Evolutionary conservation across 92 coral and sea anemone genomes (phyloP).

Genomic region (Plumapathes pennacea): DNA sequence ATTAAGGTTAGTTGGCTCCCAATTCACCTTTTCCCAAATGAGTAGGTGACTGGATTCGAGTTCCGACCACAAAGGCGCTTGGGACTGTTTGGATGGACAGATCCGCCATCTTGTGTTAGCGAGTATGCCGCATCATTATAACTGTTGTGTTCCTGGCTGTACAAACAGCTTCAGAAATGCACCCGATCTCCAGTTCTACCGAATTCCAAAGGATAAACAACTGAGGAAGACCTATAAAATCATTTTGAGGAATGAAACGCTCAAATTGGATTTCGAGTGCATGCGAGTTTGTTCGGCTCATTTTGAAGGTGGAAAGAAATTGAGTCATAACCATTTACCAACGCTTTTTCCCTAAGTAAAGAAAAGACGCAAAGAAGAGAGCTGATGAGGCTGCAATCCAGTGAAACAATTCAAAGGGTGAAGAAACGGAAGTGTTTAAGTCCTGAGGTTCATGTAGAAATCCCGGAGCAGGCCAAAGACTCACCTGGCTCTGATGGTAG

Average conservation of each 20-base stretch:
- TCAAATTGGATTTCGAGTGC: constrained; percentile 22
- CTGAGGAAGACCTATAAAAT: constrained; percentile 29
- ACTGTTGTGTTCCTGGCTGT: constrained; percentile 52
- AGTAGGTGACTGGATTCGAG: too few relatives aligned
- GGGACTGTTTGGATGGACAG: too few relatives aligned
- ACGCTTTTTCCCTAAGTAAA: constrained; percentile 43
- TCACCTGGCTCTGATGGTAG: too few relatives aligned
- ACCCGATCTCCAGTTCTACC: constrained; percentile 23
- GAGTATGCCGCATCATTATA: constrained; percentile 28
- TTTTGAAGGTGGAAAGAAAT: constrained; percentile 41
- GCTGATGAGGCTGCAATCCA: constrained; percentile 1
- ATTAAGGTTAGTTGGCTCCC: too few relatives aligned
- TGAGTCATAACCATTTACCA: constrained; percentile 38
- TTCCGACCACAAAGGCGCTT: too few relatives aligned
- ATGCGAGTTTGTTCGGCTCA: constrained; percentile 49
- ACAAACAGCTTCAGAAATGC: constrained; percentile 38
- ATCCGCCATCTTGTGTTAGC: too few relatives aligned
- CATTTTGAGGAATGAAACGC: constrained; percentile 31
- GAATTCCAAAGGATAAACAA: constrained; percentile 35
- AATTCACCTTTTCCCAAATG: too few relatives aligned
- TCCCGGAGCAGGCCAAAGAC: too few relatives aligned
- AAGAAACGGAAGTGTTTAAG: background rate
- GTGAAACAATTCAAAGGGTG: constrained; percentile 3
- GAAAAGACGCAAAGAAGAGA: constrained; percentile 6
- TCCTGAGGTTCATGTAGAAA: too few relatives aligned